These are phyloP conservation scores for Ylistrum balloti DNA, from an alignment of 1,140 invertebrate genomes.

Conservation along the genomic window DNA sequence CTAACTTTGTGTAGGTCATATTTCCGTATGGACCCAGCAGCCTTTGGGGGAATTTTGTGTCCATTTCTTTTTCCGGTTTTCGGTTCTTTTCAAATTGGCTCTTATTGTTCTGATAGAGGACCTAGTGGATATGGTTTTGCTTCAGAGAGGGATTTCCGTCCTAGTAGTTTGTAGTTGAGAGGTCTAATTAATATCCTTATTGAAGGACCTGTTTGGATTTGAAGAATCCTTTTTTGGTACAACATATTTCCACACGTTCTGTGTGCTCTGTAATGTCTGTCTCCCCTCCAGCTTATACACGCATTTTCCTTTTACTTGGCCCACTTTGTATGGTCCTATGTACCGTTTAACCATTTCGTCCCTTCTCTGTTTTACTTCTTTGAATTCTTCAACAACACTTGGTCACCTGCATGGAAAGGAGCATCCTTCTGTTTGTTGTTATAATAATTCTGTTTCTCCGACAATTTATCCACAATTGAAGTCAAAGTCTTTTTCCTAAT, in stretches of 20 bases:
- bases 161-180: too few relatives aligned
- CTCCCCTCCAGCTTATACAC: conserved; percentile 44
- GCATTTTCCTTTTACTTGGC: conserved; percentile 37
- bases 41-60: too few relatives aligned
- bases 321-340: conserved; percentile 12
- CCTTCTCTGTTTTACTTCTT: conserved; percentile 46
- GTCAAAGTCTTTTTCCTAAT: background rate
- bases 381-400: conserved; percentile 45
- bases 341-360: conserved; percentile 43
- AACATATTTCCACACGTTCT: background rate
- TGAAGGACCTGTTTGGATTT: too few relatives aligned
- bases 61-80: too few relatives aligned
- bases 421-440: conserved; percentile 42
- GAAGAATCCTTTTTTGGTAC: background rate
- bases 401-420: background rate
- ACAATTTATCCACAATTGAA: conserved; percentile 13
- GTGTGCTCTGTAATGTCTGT: background rate
- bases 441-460: conserved; percentile 43
- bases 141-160: too few relatives aligned
- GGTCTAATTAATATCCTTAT: too few relatives aligned
- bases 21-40: too few relatives aligned
- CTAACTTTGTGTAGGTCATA: too few relatives aligned
- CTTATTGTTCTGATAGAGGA: too few relatives aligned
- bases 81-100: too few relatives aligned
- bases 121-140: too few relatives aligned